Evolutionary conservation across 2,888 invertebrate species (phyloP).

Genomic region (Epistrophe eligans): DNA sequence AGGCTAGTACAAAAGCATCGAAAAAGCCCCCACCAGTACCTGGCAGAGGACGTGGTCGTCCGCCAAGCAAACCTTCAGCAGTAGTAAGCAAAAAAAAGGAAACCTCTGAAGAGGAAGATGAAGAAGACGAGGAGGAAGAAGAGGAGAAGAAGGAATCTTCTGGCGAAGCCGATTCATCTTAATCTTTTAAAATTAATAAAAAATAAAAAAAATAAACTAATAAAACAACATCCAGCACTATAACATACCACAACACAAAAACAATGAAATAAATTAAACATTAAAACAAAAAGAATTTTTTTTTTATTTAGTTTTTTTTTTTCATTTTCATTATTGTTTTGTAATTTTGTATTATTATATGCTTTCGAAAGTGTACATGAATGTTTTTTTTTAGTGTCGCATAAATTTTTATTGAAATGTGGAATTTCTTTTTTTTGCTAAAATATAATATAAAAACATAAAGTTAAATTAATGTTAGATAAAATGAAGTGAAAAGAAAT

Average conservation of each 20-base stretch:
- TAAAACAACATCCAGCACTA: slow-evolving; percentile 39
- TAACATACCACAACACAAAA: slow-evolving; percentile 55
- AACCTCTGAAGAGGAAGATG: slow-evolving; percentile 42
- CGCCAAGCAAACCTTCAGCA: slow-evolving; percentile 39
- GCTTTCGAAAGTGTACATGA: slow-evolving; percentile 49
- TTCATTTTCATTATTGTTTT: slow-evolving; percentile 12
- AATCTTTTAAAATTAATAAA: slow-evolving; percentile 24
- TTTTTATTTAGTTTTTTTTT: slow-evolving; percentile 23
- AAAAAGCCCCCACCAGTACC: slow-evolving; percentile 45
- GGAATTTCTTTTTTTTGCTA: slow-evolving; percentile 16
- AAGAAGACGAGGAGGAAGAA: slow-evolving; percentile 48
- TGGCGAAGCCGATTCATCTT: slow-evolving; percentile 49
- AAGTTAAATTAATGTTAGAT: slow-evolving; percentile 68
- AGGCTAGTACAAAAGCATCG: neutral
- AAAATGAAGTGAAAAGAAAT: slow-evolving; percentile 54
- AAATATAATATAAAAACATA: slow-evolving; percentile 43
- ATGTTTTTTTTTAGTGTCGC: slow-evolving; percentile 50
- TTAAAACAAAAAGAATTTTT: slow-evolving; percentile 15
- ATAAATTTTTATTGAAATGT: slow-evolving; percentile 19
- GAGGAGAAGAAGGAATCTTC: slow-evolving; percentile 61
- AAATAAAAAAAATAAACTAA: slow-evolving; percentile 11
- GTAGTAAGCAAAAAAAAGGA: slow-evolving; percentile 43
- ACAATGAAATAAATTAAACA: slow-evolving; percentile 25
- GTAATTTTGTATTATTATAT: slow-evolving; percentile 5
- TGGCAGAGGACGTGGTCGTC: slow-evolving; percentile 67